Percentiles rank a stretch among this genome's conserved stretches.
Conservation (phyloP, 2,797 vertebrate species). For the Eospalax fontanierii region DNA sequence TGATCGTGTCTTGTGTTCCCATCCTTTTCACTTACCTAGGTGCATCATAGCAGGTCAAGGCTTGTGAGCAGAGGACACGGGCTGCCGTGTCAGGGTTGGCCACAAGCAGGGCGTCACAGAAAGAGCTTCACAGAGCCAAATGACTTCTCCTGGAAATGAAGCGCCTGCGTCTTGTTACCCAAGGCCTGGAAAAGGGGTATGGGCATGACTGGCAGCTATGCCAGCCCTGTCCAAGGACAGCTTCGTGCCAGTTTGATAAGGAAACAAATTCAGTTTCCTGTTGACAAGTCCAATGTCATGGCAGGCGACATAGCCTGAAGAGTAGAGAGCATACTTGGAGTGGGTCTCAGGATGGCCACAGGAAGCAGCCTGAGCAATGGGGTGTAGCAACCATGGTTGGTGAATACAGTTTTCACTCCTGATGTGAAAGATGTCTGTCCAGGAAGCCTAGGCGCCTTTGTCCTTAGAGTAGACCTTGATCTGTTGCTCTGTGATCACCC, state of each 20-base stretch:
- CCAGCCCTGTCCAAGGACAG: background rate
- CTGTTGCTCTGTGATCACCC: no score
- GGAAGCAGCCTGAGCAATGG: background rate
- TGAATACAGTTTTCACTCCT: background rate
- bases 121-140: no score
- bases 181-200: background rate
- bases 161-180: slow-evolving; percentile 66
- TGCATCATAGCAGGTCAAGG: no score
- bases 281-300: background rate
- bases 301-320: background rate
- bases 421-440: background rate
- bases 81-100: slow-evolving; percentile 77
- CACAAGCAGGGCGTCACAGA: slow-evolving; percentile 72
- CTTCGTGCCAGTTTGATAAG: background rate
- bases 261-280: background rate
- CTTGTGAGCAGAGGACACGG: no score
- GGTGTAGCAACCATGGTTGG: fast-evolving
- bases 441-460: background rate
- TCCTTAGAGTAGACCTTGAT: fast-evolving
- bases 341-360: fast-evolving
- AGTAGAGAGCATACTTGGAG: background rate
- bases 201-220: fast-evolving
- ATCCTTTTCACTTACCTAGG: slow-evolving; percentile 75
- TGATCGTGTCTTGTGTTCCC: slow-evolving; percentile 82
- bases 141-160: background rate